Evolutionary conservation across 2,113 vertebrate species (phyloP).

Genomic region (Capricornis sumatraensis): DNA sequence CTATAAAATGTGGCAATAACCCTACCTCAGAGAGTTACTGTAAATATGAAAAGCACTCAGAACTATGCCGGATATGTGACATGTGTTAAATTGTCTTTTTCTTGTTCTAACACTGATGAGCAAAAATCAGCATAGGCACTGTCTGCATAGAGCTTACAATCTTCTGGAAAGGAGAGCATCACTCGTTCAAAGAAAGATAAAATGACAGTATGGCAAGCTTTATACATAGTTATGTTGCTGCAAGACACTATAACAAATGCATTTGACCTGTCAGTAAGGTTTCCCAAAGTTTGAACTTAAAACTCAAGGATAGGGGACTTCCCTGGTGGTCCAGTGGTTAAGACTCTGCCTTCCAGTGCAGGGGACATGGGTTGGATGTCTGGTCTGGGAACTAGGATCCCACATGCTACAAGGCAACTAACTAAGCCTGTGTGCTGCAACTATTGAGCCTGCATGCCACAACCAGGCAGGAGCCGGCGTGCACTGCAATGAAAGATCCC

Average conservation of each 20-base stretch:
- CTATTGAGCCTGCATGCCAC: too few relatives aligned
- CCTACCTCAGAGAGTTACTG: neutral
- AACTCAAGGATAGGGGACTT: neutral
- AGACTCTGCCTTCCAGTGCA: neutral
- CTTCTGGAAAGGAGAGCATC: neutral
- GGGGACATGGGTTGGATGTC: neutral
- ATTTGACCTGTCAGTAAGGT: neutral
- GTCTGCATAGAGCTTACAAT: neutral
- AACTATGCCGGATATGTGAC: too few relatives aligned
- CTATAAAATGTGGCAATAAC: neutral
- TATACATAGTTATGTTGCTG: neutral
- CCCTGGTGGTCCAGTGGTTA: neutral
- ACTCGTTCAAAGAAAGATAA: neutral
- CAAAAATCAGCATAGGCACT: neutral
- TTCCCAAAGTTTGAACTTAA: neutral
- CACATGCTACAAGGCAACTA: neutral
- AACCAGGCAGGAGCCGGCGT: rapidly evolving
- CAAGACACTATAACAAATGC: neutral
- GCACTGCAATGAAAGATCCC: neutral
- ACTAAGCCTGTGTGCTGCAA: neutral
- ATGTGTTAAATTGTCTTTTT: neutral
- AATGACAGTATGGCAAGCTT: neutral
- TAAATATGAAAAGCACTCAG: neutral
- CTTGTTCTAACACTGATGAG: neutral
- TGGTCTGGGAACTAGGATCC: neutral